A percentile compares a stretch with the other conserved stretches of the same genome.
phyloP scores from a whole-genome alignment of 2,797 vertebrate species.

The Erpetoichthys calabaricus region DNA sequence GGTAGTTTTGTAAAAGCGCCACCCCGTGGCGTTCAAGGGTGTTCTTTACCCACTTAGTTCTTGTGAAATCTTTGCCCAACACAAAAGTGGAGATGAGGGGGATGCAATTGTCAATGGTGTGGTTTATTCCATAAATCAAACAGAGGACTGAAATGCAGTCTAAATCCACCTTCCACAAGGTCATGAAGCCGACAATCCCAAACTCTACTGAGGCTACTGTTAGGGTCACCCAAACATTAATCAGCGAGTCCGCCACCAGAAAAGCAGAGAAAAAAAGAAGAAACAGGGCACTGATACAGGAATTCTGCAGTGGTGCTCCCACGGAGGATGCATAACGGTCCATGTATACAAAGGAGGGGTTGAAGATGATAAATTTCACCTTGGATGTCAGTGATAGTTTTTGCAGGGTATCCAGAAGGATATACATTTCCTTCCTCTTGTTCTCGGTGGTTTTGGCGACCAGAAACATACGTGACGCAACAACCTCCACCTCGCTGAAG shows the following conservation, averaged over 20 bases:
- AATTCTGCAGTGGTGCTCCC: slow-evolving; percentile 86
- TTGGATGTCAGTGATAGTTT: slow-evolving; percentile 89
- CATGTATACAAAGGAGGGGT: slow-evolving; percentile 95
- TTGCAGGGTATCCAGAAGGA: slow-evolving; percentile 86
- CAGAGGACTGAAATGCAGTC: slow-evolving; percentile 93
- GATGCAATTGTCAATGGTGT: slow-evolving; percentile 85
- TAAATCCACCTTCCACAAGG: slow-evolving; percentile 88
- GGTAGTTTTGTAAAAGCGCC: slow-evolving; percentile 87
- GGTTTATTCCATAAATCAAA: slow-evolving; percentile 89
- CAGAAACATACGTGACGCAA: slow-evolving; percentile 89
- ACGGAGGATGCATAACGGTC: slow-evolving; percentile 89
- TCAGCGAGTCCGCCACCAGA: slow-evolving; percentile 83
- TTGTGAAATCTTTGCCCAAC: slow-evolving; percentile 81
- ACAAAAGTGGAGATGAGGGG: slow-evolving; percentile 90
- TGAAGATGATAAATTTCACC: slow-evolving; percentile 95
- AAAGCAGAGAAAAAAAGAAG: slow-evolving; percentile 90
- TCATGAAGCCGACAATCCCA: slow-evolving; percentile 96
- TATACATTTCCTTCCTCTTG: slow-evolving; percentile 91
- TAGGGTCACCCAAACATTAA: slow-evolving; percentile 86
- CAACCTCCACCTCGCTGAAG: slow-evolving; percentile 76
- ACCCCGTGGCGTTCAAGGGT: slow-evolving; percentile 90
- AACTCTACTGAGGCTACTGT: slow-evolving; percentile 91
- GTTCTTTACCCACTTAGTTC: slow-evolving; percentile 93
- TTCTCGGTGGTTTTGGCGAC: slow-evolving; percentile 95
- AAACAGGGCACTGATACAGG: slow-evolving; percentile 92